Conservation (phyloP, 2,113 vertebrate genomes). For the Oreochromis tanganicae region DNA sequence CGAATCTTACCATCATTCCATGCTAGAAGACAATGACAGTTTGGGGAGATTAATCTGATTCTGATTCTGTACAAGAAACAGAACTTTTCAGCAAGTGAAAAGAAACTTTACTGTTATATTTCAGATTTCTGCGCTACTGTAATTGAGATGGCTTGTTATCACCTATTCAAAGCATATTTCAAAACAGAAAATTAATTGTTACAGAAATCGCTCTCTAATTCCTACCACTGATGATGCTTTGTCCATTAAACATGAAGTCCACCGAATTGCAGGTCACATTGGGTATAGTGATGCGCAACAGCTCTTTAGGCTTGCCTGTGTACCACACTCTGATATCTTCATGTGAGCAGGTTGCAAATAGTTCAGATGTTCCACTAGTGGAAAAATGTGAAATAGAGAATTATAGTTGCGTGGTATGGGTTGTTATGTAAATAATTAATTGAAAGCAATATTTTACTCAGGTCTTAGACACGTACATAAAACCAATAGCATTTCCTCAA, state of each 20-base stretch:
- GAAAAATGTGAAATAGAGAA: background rate
- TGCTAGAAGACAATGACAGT: constrained; percentile 53
- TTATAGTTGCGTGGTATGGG: background rate
- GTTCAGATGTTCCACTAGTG: constrained; percentile 77
- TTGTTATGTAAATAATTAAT: background rate
- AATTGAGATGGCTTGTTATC: background rate
- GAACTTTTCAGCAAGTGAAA: background rate
- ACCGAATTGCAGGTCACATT: constrained; percentile 82
- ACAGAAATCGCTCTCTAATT: background rate
- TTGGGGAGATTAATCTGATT: background rate
- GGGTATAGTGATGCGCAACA: constrained; percentile 78
- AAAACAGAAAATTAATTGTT: background rate
- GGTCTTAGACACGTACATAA: background rate
- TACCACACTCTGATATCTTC: constrained; percentile 86
- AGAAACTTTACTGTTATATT: background rate
- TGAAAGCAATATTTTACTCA: background rate
- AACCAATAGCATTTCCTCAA: background rate
- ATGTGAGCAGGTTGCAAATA: constrained; percentile 86
- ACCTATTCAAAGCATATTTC: background rate
- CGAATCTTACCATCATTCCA: constrained; percentile 87
- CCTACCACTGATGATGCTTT: constrained; percentile 86
- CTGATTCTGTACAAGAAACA: background rate
- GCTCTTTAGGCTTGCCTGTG: constrained; percentile 74
- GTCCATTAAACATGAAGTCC: constrained; percentile 80
- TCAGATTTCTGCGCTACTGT: background rate